Base-by-base conservation (phyloP, 2,113 vertebrate genomes). In the Tringa solitaria region DNA sequence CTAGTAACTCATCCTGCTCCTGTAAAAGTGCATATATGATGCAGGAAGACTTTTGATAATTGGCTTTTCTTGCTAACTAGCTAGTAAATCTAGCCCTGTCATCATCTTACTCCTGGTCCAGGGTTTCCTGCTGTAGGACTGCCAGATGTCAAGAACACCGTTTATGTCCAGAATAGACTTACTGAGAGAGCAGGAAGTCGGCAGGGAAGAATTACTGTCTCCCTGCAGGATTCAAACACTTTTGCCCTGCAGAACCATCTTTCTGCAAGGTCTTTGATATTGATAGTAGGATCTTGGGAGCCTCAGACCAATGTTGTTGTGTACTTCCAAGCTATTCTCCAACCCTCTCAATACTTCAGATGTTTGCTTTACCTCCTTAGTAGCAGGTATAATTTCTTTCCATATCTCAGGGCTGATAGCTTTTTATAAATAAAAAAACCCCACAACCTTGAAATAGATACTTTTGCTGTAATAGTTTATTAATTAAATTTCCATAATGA, bases 401-500 rank as follows among this genome's bases (percentile, higher is more conserved):
- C 5, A 12, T 53, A 50, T 77, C 28, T 94, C 59, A 72, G 10
- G 28, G 12, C n/a, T 76, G 61, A 59, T 89, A 73, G 22, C 27
- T 82, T 94, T 93, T 84, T 54, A 33, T 33, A 74, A 67, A 61
- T 57, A 61, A 83, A 72, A 41, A 32, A 64, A 50, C 8, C 5
- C 72, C 20, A 81, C 20, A 81, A 46, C 54, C 23, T 92, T 3
- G 6, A 87, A 95, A 91, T 33, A 87, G 43, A 61, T 89, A 33
- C 8, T 90, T 85, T 74, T 76, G 5, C 41, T 82, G n/a, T 84
- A 81, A 86, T 89, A 86, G 75, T 73, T 91, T 78, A 39, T 84
- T 91, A 94, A 96, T 87, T 80, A 57, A 57, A 75, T 96, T 90
- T 80, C 46, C 14, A 9, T 81, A 79, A 59, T 51, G 60, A 78